Percentiles rank a stretch among this genome's conserved stretches.
phyloP scores from a whole-genome alignment of 2,113 vertebrate genomes.

The Saguinus midas region DNA sequence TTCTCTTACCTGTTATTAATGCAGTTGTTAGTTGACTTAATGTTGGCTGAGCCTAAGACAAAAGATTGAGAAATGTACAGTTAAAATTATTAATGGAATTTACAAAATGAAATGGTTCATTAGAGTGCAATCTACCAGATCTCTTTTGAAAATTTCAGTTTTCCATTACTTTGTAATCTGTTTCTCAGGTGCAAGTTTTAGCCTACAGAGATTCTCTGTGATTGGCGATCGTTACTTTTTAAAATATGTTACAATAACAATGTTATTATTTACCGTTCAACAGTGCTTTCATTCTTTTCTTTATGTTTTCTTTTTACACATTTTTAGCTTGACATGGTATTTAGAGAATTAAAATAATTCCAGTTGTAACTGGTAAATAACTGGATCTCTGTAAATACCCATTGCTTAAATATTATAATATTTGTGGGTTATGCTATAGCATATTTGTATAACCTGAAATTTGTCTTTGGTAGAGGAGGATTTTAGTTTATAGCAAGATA shows the following conservation, averaged over 20 bases:
- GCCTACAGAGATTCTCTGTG: neutral
- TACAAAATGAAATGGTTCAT: constrained; percentile 53
- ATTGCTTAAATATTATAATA: neutral
- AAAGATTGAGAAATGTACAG: constrained; percentile 55
- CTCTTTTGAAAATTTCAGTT: constrained; percentile 43
- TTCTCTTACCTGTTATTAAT: constrained; percentile 37
- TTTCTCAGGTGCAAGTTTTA: neutral
- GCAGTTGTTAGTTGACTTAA: constrained; percentile 29
- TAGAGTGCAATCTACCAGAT: neutral
- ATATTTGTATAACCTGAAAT: neutral
- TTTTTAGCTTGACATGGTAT: neutral
- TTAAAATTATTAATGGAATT: constrained; percentile 62
- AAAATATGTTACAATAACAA: neutral
- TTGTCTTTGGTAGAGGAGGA: neutral
- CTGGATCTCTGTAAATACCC: neutral
- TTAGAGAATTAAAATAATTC: neutral
- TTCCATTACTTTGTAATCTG: constrained; percentile 55
- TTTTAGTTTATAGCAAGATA: neutral
- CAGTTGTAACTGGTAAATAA: neutral
- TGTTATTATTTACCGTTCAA: neutral
- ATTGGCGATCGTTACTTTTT: neutral
- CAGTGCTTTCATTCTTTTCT: neutral
- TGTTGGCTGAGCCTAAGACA: constrained; percentile 52
- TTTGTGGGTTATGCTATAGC: neutral
- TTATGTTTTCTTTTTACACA: neutral